Evolutionary conservation across 2,113 vertebrate genomes (phyloP), one percentile per base, ranked within the genome.

Genomic region (Eubucco bourcierii): DNA sequence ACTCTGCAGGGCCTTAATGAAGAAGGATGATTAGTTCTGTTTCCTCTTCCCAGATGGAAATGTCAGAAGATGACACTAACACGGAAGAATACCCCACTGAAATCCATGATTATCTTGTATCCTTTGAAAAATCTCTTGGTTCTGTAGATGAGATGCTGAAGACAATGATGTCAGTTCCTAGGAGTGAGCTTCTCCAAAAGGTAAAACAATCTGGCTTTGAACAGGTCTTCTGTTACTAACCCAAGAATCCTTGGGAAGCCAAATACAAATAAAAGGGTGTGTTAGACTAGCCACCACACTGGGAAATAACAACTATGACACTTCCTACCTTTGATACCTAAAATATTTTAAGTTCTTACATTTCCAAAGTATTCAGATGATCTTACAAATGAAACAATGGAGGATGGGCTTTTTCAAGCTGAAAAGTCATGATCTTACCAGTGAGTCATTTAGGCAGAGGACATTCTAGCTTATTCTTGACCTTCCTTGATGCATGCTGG

Each of bases 41-140:
- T 95, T 95, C 76, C 84, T 91, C 47, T 63, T 74, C 95, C 34
- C 91, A 96, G 95, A 71, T 88, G 77, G 82, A 93, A 85, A 98
- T 98, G 97, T 97, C 98, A 37, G 96, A 96, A 56, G 96, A 96
- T 73, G 97, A 97, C 72, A 87, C 29, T 31, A 91, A 46, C 11
- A 55, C 5, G 2, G 99, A 99, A 75, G 99, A 99, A 37, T 99
- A 98, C 56, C 99, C 99, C 10, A 94, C 98, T n/a, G 99, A 99
- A 96, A 99, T 99, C 61, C 98, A 98, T 19, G 99, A 99, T 24
- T 98, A 98, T 92, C 98, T 99, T 16, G 92, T 89, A 50, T 88
- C 97, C 9, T 99, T 99, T 96, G 97, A 99, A 77, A 98, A 98
- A 29, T 99, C 98, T 12, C 97, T 98, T 29, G 95, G 89, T 41